Evolutionary conservation across 2,888 invertebrate species (phyloP).

Genomic region (Frankliniella intonsa): DNA sequence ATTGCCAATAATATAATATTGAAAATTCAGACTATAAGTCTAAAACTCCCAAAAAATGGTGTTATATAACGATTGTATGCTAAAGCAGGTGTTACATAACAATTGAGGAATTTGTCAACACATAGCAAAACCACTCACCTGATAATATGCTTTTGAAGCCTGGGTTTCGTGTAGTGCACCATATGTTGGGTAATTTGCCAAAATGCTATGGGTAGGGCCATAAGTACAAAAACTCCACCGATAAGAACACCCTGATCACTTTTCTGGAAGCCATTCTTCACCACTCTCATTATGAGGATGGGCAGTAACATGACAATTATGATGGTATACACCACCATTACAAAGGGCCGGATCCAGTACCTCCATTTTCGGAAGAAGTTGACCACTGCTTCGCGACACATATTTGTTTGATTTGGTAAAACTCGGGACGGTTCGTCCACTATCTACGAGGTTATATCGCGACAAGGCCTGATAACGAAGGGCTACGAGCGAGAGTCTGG

Average conservation of each 20-base stretch:
- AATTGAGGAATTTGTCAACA: neutral
- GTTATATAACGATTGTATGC: neutral
- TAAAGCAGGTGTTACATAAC: constrained; percentile 20
- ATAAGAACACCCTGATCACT: constrained; percentile 74
- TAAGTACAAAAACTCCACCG: constrained; percentile 85
- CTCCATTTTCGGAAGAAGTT: constrained; percentile 57
- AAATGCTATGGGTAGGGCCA: constrained; percentile 86
- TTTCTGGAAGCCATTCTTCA: constrained; percentile 71
- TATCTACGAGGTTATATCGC: constrained; percentile 9
- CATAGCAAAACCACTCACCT: constrained; percentile 53
- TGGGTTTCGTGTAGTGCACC: constrained; percentile 87
- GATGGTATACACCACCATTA: constrained; percentile 72
- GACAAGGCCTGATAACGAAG: neutral
- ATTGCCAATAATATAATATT: neutral
- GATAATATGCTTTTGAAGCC: constrained; percentile 88
- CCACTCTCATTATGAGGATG: constrained; percentile 71
- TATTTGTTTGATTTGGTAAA: neutral
- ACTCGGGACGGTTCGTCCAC: neutral
- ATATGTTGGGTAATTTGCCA: constrained; percentile 95
- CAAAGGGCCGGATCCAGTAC: constrained; percentile 83
- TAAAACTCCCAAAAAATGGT: too few species aligned
- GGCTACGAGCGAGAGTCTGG: neutral
- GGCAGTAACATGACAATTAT: constrained; percentile 81
- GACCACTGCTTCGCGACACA: constrained; percentile 33
- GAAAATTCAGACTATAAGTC: neutral